Conservation (phyloP, 64 coral and sea anemone genomes). For the Stichodactyla helianthus region DNA sequence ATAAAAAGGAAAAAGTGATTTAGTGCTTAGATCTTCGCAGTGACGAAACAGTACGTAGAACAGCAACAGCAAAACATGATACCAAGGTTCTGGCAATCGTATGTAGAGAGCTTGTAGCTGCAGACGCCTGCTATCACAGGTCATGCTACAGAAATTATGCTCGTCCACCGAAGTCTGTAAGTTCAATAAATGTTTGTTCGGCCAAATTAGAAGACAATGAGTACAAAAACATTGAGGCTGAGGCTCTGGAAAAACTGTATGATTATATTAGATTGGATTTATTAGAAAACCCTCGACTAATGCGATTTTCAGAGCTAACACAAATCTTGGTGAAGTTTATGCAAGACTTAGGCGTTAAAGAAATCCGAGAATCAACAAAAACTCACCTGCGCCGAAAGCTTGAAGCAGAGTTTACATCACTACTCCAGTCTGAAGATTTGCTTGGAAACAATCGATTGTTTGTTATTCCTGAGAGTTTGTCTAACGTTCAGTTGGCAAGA, state of each 20-base stretch:
- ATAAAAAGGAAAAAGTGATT: slow-evolving; percentile 24
- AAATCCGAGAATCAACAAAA: slow-evolving; percentile 31
- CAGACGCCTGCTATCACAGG: slow-evolving; percentile 9
- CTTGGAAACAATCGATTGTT: slow-evolving; percentile 53
- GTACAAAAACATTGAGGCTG: slow-evolving; percentile 24
- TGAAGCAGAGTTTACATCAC: slow-evolving; percentile 30
- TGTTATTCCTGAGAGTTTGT: slow-evolving; percentile 49
- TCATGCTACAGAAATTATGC: slow-evolving; percentile 24
- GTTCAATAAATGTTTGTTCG: not conserved
- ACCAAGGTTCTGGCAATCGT: not conserved
- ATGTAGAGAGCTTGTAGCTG: slow-evolving; percentile 4
- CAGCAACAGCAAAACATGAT: slow-evolving; percentile 19
- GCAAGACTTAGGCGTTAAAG: slow-evolving; percentile 25
- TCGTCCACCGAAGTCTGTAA: not conserved
- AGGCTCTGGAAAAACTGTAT: slow-evolving; percentile 54
- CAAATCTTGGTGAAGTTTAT: slow-evolving; percentile 15
- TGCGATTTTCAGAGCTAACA: slow-evolving; percentile 40
- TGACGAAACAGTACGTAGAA: slow-evolving; percentile 27
- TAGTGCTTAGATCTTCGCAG: slow-evolving; percentile 13
- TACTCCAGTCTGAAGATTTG: slow-evolving; percentile 64
- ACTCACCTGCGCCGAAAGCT: slow-evolving; percentile 39
- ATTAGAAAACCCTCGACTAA: slow-evolving; percentile 46
- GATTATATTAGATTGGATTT: slow-evolving; percentile 37
- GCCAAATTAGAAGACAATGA: slow-evolving; percentile 2
- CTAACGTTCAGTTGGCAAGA: slow-evolving; percentile 38